Evolutionary conservation across 2,888 invertebrate species (phyloP).

Genomic region (Caenorhabditis japonica): DNA sequence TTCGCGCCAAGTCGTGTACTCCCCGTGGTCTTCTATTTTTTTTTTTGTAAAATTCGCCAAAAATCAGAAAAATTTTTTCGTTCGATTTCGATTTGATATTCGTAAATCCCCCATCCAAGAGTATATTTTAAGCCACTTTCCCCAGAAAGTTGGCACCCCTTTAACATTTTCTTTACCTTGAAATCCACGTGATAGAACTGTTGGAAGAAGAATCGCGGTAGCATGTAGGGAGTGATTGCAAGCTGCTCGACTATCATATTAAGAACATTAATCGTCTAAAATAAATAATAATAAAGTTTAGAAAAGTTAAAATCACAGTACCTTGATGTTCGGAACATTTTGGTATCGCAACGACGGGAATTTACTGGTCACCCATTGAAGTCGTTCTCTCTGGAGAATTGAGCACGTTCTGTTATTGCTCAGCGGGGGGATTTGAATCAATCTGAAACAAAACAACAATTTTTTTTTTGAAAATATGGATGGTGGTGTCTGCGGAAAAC

Average conservation of each 20-base stretch:
- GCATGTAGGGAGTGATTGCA: slow-evolving; percentile 42
- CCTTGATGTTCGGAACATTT: slow-evolving; percentile 22
- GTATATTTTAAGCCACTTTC: no score
- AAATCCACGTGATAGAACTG: slow-evolving; percentile 49
- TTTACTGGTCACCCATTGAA: slow-evolving; percentile 27
- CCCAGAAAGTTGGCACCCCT: no score
- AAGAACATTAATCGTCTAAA: slow-evolving; percentile 40
- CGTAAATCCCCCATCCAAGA: no score
- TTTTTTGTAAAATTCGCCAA: no score
- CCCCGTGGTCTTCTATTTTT: no score
- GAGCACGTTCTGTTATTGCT: slow-evolving; percentile 23
- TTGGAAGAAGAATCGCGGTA: slow-evolving; percentile 61
- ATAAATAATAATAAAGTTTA: background rate
- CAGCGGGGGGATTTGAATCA: slow-evolving; percentile 38
- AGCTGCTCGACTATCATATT: slow-evolving; percentile 32
- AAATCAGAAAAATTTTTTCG: no score
- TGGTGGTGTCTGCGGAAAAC: no score
- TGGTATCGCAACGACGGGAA: slow-evolving; percentile 14
- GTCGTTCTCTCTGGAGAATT: slow-evolving; percentile 25
- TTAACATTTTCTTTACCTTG: slow-evolving; percentile 24
- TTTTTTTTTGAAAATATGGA: background rate
- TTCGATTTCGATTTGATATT: no score
- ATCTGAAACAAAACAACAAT: slow-evolving; percentile 15
- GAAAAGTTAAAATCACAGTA: background rate
- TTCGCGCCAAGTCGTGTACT: no score